These are phyloP conservation scores for Gymnocephalus cernua DNA, from an alignment of 2,113 vertebrate species.

Conservation along the genomic window DNA sequence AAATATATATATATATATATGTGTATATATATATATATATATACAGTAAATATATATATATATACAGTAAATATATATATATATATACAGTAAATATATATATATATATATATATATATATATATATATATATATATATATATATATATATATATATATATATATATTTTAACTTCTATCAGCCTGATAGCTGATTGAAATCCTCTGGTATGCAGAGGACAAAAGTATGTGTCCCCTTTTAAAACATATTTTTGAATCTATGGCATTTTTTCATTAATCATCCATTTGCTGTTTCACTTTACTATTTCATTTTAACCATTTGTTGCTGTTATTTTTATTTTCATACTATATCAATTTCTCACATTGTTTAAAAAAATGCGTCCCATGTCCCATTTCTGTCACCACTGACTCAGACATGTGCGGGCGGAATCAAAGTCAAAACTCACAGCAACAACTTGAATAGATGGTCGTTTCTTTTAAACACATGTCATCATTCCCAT, in stretches of 20 bases:
- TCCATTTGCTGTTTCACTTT: too few relatives aligned
- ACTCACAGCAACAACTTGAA: not conserved
- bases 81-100: too few relatives aligned
- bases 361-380: not conserved
- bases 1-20: too few relatives aligned
- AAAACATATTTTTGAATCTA: not conserved
- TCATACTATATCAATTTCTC: not conserved
- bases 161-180: not conserved
- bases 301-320: not conserved
- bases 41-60: too few relatives aligned
- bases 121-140: too few relatives aligned
- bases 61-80: too few relatives aligned
- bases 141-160: too few relatives aligned
- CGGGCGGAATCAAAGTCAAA: constrained; percentile 31
- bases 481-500: not conserved
- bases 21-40: too few relatives aligned
- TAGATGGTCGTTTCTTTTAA: not conserved
- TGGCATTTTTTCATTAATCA: not conserved
- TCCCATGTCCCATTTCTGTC: constrained; percentile 38
- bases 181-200: not conserved
- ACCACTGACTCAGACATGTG: constrained; percentile 5
- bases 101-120: too few relatives aligned
- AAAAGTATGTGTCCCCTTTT: not conserved
- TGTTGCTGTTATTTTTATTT: not conserved
- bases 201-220: not conserved